Evolutionary conservation across 1,140 invertebrate species (phyloP), one percentile per base, ranked within the genome.

Genomic region (Lordiphosa mommai): DNA sequence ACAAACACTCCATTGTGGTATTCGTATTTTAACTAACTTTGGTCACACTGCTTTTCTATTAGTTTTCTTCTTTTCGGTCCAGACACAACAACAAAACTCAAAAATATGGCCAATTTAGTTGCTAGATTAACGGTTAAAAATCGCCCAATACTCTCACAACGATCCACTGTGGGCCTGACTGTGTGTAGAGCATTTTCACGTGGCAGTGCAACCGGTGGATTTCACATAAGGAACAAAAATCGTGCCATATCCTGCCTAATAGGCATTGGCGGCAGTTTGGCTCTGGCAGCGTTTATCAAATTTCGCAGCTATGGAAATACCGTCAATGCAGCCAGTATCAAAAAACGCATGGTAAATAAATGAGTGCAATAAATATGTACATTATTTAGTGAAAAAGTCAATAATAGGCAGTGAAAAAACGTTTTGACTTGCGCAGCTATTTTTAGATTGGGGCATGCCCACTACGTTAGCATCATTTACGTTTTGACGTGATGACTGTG

Each of bases 381-480:
- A 33, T 29, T 61, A 46, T 23, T 5, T 29, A 29, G 23, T 52
- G 52, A 61, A 80, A 80, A 80, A 80, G 76, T 80, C 76, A 82
- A 80, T 80, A 80, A 72, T 60, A 73, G 61, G 34, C 30, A 49
- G 52, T 48, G 32, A 34, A 36, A 76, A 63, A 82, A 71, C 27
- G 40, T 23, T 20, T 43, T 43, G 77, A 82, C 76, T 80, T 65
- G 76, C 77, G 76, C 76, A 80, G 66, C 79, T 80, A 80, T 80
- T 80, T 80, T 80, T 80, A 80, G 76, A 72, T 80, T 80, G 76
- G 57, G 76, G 77, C 69, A 80, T 65, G 43, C 40, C 40, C 9
- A 8, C 30, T 27, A 20, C 17, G 12, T 36, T 16, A 16, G 3
- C 16, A 27, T 34, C 46, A 17, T 46, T 40, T 55, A 60, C 14